A percentile compares a stretch with the other conserved stretches of the same genome.
Evolutionary conservation across 2,888 invertebrate genomes (phyloP).

Genomic region (Dromius quadrimaculatus): DNA sequence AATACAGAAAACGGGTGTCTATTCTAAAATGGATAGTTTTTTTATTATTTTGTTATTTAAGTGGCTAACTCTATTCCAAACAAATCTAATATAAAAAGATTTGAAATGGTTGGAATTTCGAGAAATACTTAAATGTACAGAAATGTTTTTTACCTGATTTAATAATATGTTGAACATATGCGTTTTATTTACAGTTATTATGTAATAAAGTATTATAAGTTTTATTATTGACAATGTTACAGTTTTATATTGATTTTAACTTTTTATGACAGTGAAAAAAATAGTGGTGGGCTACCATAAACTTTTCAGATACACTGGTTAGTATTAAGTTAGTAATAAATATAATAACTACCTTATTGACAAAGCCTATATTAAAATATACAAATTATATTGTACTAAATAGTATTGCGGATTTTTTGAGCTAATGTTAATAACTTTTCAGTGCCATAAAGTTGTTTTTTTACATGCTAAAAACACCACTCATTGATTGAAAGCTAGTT

Average conservation of each 20-base stretch:
- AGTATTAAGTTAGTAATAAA: constrained; percentile 50
- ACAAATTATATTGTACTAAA: constrained; percentile 45
- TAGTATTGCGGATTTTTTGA: constrained; percentile 9
- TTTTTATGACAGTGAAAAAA: constrained; percentile 39
- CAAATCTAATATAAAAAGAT: background rate
- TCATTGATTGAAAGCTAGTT: background rate
- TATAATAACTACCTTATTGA: constrained; percentile 51
- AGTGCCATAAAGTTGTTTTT: constrained; percentile 34
- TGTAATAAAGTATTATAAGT: constrained; percentile 49
- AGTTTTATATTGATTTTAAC: constrained; percentile 43
- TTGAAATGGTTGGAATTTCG: constrained; percentile 4
- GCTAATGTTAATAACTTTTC: constrained; percentile 12
- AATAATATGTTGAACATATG: constrained; percentile 24
- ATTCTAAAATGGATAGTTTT: constrained; percentile 51
- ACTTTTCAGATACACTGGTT: constrained; percentile 49
- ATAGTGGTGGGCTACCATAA: constrained; percentile 42
- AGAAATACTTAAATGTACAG: constrained; percentile 30
- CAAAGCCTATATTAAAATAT: constrained; percentile 50
- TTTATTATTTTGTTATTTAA: constrained; percentile 43
- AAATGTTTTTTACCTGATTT: constrained; percentile 37
- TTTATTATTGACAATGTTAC: constrained; percentile 41
- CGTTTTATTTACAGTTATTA: constrained; percentile 50
- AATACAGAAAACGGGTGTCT: constrained; percentile 51
- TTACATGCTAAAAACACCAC: constrained; percentile 22
- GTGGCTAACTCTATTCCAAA: constrained; percentile 24